These are phyloP conservation scores for Pedetes capensis DNA, from an alignment of 2,113 vertebrate genomes.

Conservation along the genomic window DNA sequence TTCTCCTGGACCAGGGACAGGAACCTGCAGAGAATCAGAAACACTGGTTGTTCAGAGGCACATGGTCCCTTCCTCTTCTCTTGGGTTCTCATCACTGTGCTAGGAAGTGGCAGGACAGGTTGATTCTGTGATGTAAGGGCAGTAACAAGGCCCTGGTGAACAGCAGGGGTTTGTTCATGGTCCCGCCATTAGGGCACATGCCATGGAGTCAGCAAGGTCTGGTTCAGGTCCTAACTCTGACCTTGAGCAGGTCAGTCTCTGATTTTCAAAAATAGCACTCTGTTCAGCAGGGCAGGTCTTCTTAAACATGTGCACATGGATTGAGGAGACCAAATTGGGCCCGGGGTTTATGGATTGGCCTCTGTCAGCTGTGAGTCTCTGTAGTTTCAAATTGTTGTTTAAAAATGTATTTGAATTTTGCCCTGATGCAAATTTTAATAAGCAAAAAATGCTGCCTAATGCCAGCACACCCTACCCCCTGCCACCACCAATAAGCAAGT, in stretches of 20 bases:
- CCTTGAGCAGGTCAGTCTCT: not conserved
- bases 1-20: constrained; percentile 84
- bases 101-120: not conserved
- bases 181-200: not conserved
- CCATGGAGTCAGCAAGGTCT: not conserved
- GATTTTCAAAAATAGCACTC: not conserved
- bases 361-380: not conserved
- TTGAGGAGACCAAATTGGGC: not conserved
- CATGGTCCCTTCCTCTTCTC: not conserved
- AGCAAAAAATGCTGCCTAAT: not conserved
- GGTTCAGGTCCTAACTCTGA: not conserved
- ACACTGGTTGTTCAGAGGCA: not conserved
- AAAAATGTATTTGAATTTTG: constrained; percentile 32
- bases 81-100: not conserved
- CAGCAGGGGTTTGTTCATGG: not conserved
- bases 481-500: too few relatives aligned
- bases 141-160: not conserved
- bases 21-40: constrained; percentile 81
- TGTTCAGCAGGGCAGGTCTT: not conserved
- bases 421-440: not conserved
- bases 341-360: not conserved
- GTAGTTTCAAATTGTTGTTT: not conserved
- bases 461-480: too few relatives aligned
- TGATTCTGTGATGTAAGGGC: not conserved
- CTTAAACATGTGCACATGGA: too few relatives aligned